These are phyloP conservation scores for Corythornis cristatus DNA, from an alignment of 2,113 vertebrate genomes.

Conservation along the genomic window DNA sequence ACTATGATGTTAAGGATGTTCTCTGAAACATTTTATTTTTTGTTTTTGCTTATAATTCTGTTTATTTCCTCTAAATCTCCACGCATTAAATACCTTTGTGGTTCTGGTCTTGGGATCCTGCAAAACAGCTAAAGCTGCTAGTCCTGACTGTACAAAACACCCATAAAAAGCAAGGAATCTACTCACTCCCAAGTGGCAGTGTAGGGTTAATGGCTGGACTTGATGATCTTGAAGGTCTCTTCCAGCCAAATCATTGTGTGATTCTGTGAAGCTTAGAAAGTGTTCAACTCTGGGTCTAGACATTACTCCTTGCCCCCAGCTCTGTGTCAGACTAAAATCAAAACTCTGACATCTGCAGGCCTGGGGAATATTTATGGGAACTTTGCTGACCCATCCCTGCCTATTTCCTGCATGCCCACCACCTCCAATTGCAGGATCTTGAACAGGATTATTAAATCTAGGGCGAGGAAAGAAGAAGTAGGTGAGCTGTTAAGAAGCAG, in stretches of 20 bases:
- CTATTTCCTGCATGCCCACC: neutral
- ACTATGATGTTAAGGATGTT: neutral
- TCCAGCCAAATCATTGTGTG: too few relatives aligned
- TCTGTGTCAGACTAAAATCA: neutral
- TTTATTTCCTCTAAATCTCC: neutral
- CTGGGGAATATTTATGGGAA: neutral
- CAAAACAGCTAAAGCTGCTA: neutral
- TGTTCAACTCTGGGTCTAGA: neutral
- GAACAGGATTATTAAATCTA: constrained; percentile 27
- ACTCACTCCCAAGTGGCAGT: neutral
- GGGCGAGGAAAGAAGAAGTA: neutral
- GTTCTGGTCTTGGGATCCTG: neutral
- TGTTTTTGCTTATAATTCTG: neutral
- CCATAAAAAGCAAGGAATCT: neutral
- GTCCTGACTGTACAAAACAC: neutral
- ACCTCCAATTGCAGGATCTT: neutral
- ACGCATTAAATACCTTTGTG: neutral
- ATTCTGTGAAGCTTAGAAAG: neutral
- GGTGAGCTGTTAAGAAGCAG: constrained; percentile 32
- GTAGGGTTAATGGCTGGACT: too few relatives aligned
- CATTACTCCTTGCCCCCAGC: neutral
- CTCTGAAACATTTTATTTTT: neutral
- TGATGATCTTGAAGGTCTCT: too few relatives aligned
- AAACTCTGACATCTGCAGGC: neutral
- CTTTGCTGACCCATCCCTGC: neutral